Conservation (phyloP, 2,113 vertebrate genomes). For the Pipra filicauda region DNA sequence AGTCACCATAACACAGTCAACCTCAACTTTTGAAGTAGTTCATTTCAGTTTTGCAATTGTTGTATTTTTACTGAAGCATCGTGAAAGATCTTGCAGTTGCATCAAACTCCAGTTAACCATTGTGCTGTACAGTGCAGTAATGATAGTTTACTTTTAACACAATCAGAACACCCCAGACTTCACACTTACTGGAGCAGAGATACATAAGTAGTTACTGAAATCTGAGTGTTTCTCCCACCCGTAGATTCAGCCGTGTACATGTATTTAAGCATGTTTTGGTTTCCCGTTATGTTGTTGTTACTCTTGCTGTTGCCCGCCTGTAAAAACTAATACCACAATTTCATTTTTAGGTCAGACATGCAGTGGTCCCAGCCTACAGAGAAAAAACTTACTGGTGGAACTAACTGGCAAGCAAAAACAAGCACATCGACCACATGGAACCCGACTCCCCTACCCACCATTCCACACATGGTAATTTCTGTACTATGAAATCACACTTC, state of each 20-base stretch:
- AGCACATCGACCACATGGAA: slow-evolving; percentile 85
- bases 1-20: rapidly evolving
- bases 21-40: neutral
- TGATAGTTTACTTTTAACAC: neutral
- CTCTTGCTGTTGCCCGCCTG: neutral
- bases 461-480: slow-evolving; percentile 85
- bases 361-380: slow-evolving; percentile 88
- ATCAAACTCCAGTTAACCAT: neutral
- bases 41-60: neutral
- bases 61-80: neutral
- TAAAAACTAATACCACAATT: neutral
- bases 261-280: neutral
- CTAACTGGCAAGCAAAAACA: slow-evolving; percentile 90
- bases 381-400: slow-evolving; percentile 83
- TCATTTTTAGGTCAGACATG: slow-evolving; percentile 79
- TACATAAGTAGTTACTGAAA: neutral
- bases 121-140: neutral
- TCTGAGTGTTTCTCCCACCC: neutral
- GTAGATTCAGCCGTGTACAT: neutral
- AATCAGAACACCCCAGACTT: neutral
- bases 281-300: neutral
- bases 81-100: neutral
- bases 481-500: neutral
- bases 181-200: neutral
- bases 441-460: slow-evolving; percentile 76